Percentiles rank a stretch among this genome's conserved stretches.
phyloP scores from a whole-genome alignment of 1,140 invertebrate genomes.

The Cyphomyrmex costatus region DNA sequence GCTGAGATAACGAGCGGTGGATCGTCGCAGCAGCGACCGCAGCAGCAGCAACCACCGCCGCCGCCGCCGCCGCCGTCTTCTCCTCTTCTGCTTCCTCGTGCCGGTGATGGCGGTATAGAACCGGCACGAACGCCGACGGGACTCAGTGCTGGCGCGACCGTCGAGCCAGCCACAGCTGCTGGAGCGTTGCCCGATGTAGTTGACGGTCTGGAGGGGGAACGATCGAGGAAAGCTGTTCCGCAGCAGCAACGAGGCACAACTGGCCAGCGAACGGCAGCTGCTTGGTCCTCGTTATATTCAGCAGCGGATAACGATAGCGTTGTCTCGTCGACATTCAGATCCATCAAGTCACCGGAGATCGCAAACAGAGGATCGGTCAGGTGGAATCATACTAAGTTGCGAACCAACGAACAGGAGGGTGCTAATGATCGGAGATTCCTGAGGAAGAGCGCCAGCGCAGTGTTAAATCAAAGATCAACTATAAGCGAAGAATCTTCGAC shows the following conservation, averaged over 20 bases:
- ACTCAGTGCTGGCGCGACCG: conserved; percentile 85
- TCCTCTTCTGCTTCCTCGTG: conserved; percentile 81
- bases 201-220: conserved; percentile 72
- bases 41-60: conserved; percentile 62
- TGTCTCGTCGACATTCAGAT: conserved; percentile 36
- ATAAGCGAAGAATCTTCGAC: conserved; percentile 66
- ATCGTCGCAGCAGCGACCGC: conserved; percentile 62
- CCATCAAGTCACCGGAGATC: conserved; percentile 18
- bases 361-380: conserved; percentile 60
- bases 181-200: conserved; percentile 33
- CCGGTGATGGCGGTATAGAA: conserved; percentile 79
- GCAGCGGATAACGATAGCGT: conserved; percentile 23
- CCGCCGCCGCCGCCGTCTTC: conserved; percentile 75
- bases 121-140: conserved; percentile 80
- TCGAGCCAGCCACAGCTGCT: conserved; percentile 80
- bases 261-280: not conserved
- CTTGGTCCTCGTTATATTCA: conserved; percentile 47
- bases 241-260: conserved; percentile 62
- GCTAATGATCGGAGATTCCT: conserved; percentile 70
- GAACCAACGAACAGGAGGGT: conserved; percentile 52
- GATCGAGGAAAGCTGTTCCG: conserved; percentile 65
- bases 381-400: conserved; percentile 69
- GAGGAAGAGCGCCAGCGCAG: conserved; percentile 78
- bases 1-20: conserved; percentile 80
- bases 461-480: conserved; percentile 77